Conservation (phyloP, 2,113 vertebrate genomes). For the Sakesphorus luctuosus region DNA sequence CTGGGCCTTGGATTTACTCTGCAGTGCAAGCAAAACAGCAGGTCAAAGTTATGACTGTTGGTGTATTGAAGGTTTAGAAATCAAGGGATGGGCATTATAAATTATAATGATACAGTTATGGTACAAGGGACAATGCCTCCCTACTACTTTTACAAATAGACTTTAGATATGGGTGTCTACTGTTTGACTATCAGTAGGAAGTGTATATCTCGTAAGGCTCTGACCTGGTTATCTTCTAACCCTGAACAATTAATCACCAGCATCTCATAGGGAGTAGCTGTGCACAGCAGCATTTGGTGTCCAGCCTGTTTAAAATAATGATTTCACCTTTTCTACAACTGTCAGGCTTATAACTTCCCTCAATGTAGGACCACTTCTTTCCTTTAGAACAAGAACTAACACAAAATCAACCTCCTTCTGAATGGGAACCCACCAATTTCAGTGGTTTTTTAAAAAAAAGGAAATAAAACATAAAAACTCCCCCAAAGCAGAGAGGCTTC, state of each 20-base stretch:
- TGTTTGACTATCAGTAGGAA: background rate
- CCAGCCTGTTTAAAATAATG: background rate
- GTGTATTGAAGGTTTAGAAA: background rate
- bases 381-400: background rate
- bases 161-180: background rate
- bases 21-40: background rate
- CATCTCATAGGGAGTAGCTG: background rate
- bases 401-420: background rate
- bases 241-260: slow-evolving; percentile 27
- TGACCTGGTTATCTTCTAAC: slow-evolving; percentile 51
- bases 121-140: background rate
- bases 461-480: background rate
- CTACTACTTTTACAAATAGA: background rate
- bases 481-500: background rate
- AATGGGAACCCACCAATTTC: background rate
- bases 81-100: background rate
- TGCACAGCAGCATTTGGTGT: background rate
- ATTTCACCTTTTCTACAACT: background rate
- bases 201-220: background rate
- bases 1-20: background rate
- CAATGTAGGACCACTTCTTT: fast-evolving
- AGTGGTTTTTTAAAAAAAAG: background rate
- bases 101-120: background rate
- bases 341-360: background rate
- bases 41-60: background rate